Base-by-base conservation (phyloP, 2,113 vertebrate species). In the Emydura subglobosa region DNA sequence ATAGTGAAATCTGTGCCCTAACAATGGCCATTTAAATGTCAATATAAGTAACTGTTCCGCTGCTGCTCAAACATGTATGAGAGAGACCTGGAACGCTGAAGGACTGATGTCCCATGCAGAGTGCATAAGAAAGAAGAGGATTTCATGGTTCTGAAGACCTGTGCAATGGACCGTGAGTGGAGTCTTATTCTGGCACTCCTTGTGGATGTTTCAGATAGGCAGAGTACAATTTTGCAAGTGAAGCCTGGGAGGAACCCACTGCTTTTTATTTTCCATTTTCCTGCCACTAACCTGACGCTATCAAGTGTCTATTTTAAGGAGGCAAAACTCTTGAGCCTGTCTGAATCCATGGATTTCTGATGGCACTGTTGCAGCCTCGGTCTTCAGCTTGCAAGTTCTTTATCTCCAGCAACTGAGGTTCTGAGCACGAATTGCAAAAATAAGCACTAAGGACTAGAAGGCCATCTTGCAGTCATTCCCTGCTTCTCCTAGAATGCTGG, bases 311-410 rank as follows among this genome's bases (percentile, higher is more conserved):
- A 80, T 85, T 85, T 92, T 17, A 97, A 61, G 89, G 31, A 88
- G 27, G 31, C 31, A 61, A 92, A 92, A 86, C 49, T 25, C 87
- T 76, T 42, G 72, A 42, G 39, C 72, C 39, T 76, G 10, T 76
- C 94, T 91, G 87, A 96, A 95, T 89, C 90, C 85, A 57, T 82
- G 93, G 47, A 34, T 90, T 91, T 90, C 68, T 81, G 59, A 85
- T 86, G 80, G 85, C 5, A 0, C 74, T 54, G 76, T 89, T 92
- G 17, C 4, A 68, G 34, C 34, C 65, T 68, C 34, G 16, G 4
- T n/a, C 65, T 39, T 19, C 34, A 1, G 34, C 65, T 39, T 68
- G 78, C 81, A 87, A 90, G 93, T 80, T 91, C 90, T 96, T 94
- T 89, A 78, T 88, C 92, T 61, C 0, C 0, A 84, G 83, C 72